Evolutionary conservation across 1,140 invertebrate species (phyloP).

Genomic region (Thaumatotibia leucotreta): DNA sequence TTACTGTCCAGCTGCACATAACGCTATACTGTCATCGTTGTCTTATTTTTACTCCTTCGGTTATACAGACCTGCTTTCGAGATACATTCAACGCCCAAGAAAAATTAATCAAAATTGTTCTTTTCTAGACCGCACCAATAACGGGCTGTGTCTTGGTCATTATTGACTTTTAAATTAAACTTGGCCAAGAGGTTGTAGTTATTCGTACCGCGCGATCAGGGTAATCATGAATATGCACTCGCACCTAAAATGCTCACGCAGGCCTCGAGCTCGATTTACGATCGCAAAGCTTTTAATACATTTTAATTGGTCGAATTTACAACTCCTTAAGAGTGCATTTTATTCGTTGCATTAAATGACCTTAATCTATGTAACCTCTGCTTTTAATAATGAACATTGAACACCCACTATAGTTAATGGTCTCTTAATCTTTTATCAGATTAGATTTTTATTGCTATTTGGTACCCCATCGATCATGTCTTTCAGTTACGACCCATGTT

Average conservation of each 20-base stretch:
- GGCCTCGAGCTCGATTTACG: neutral
- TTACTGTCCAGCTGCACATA: neutral
- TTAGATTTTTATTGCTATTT: neutral
- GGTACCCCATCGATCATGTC: neutral
- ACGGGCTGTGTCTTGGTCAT: conserved; percentile 27
- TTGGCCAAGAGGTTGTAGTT: conserved; percentile 30
- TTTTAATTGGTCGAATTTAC: conserved; percentile 14
- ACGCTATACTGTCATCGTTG: neutral
- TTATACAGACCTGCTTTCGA: neutral
- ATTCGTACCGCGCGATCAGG: conserved; percentile 37
- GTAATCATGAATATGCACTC: conserved; percentile 22
- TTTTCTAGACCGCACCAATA: conserved; percentile 28
- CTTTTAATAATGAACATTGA: no score
- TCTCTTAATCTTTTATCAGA: neutral
- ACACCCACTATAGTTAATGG: neutral
- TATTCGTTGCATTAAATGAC: neutral
- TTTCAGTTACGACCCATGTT: neutral
- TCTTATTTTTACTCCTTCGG: neutral
- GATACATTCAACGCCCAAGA: neutral
- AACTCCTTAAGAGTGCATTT: neutral
- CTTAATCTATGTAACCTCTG: neutral
- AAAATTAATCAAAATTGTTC: conserved; percentile 5
- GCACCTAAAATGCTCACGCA: neutral
- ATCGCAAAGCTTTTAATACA: neutral
- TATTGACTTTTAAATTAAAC: conserved; percentile 54